Conservation (phyloP, 2,113 vertebrate genomes). For the Rhipidura dahli region DNA sequence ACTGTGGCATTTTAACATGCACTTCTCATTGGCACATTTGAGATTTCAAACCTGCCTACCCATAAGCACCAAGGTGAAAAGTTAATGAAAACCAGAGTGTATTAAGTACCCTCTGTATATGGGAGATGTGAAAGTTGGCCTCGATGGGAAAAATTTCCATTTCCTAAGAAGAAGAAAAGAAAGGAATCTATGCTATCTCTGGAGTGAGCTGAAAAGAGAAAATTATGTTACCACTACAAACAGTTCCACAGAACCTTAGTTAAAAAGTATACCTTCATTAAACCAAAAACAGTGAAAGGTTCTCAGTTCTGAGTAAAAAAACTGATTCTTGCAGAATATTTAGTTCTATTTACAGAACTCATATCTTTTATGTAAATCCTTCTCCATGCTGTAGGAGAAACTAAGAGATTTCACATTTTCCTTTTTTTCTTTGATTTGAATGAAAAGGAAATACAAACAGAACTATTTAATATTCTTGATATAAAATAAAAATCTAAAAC, state of each 20-base stretch:
- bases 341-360: neutral
- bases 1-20: neutral
- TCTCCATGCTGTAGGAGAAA: neutral
- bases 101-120: neutral
- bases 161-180: neutral
- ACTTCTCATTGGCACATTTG: neutral
- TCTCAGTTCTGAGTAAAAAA: neutral
- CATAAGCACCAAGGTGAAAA: neutral
- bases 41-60: neutral
- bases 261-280: neutral
- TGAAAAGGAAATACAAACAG: neutral
- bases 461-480: neutral
- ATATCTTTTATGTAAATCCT: neutral
- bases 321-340: neutral
- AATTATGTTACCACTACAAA: accelerated
- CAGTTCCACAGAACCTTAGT: neutral
- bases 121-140: neutral
- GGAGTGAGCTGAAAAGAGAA: neutral
- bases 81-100: neutral
- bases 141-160: neutral
- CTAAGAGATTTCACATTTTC: neutral
- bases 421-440: neutral
- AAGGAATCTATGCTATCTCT: neutral
- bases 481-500: neutral
- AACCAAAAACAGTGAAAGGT: neutral